A percentile compares a stretch with the other conserved stretches of the same genome.
These are phyloP conservation scores for Pseudomyrmex gracilis DNA, from an alignment of 1,140 invertebrate genomes.

Conservation along the genomic window DNA sequence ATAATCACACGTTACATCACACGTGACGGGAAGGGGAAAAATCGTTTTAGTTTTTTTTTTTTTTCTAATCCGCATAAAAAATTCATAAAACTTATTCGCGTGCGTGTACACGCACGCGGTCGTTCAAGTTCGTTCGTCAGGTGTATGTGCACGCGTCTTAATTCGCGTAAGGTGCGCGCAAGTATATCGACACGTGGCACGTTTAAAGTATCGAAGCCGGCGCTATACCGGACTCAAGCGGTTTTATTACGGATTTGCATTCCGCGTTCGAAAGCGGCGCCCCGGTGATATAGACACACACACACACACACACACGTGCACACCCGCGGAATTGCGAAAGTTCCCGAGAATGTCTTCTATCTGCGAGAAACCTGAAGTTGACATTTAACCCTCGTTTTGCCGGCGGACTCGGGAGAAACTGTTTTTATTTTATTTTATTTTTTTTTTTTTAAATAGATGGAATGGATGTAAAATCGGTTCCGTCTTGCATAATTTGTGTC, in stretches of 20 bases:
- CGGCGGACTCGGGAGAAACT: neutral
- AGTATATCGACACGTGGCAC: constrained; percentile 17
- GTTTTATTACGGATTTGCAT: constrained; percentile 72
- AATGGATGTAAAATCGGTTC: too few relatives aligned
- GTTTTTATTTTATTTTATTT: neutral
- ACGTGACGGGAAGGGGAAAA: too few relatives aligned
- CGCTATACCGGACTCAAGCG: constrained; percentile 53
- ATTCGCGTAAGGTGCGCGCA: constrained; percentile 37
- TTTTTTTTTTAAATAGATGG: too few relatives aligned
- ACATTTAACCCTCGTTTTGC: constrained; percentile 19
- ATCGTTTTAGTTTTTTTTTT: too few relatives aligned
- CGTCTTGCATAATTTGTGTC: too few relatives aligned
- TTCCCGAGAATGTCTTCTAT: neutral
- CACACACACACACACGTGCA: too few relatives aligned
- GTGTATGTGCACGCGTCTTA: constrained; percentile 6
- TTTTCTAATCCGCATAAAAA: too few relatives aligned
- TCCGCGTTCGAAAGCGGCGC: constrained; percentile 65
- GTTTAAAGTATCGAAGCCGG: constrained; percentile 39
- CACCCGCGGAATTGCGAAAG: too few relatives aligned
- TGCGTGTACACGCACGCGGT: too few relatives aligned
- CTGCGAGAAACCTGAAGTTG: constrained; percentile 3
- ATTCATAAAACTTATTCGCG: neutral
- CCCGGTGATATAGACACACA: neutral
- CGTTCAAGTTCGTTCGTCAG: neutral
- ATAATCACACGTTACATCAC: too few relatives aligned